A percentile compares a stretch with the other conserved stretches of the same genome.
phyloP scores from a whole-genome alignment of 1,140 invertebrate genomes.

The Laodelphax striatellus region DNA sequence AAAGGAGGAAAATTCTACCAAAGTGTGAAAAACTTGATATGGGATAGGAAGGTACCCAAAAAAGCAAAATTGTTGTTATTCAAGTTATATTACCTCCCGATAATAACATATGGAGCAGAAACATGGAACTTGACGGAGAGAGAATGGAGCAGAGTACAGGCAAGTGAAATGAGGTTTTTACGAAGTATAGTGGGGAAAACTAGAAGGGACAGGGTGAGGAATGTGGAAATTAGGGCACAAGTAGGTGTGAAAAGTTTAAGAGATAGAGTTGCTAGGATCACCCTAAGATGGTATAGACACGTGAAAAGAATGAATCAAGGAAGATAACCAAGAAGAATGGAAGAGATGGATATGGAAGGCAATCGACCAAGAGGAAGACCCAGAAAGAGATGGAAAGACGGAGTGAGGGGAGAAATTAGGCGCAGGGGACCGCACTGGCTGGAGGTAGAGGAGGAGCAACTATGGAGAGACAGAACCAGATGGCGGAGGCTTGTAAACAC shows the following conservation, averaged over 20 bases:
- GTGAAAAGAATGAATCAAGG: not conserved
- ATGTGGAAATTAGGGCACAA: not conserved
- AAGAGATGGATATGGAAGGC: not conserved
- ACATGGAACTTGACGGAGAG: not conserved
- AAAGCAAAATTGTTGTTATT: not conserved
- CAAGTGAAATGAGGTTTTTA: not conserved
- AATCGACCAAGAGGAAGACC: not conserved
- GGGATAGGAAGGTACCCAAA: not conserved
- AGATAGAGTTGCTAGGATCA: not conserved
- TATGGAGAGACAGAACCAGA: not conserved
- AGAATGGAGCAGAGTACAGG: not conserved
- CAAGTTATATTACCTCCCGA: not conserved
- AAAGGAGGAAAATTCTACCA: not conserved
- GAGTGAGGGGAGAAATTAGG: not conserved
- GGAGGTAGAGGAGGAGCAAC: not conserved
- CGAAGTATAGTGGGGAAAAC: not conserved
- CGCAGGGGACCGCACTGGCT: not conserved
- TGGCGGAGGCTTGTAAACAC: too few species aligned
- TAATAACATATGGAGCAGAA: not conserved
- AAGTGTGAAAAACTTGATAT: not conserved
- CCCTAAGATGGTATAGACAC: not conserved
- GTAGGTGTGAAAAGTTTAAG: not conserved
- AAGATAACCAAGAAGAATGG: too few species aligned
- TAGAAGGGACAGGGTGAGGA: not conserved
- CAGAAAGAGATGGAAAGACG: not conserved